phyloP scores from a whole-genome alignment of 2,113 vertebrate genomes.

The Colaptes auratus region DNA sequence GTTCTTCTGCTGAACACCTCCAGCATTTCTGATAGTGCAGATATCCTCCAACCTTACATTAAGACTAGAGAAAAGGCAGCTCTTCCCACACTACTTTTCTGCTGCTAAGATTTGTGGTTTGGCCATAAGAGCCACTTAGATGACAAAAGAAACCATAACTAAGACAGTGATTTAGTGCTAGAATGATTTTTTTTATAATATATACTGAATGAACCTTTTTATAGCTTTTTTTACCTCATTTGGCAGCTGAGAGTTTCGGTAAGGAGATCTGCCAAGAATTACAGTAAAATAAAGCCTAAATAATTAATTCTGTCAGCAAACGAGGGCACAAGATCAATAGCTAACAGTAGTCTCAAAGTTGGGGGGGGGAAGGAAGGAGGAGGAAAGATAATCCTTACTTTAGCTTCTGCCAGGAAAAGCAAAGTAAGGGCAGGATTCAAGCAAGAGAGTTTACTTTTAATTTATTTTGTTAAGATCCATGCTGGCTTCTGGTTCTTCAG shows the following conservation, averaged over 20 bases:
- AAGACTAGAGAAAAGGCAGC: neutral
- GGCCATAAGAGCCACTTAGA: slow-evolving; percentile 54
- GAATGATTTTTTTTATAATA: slow-evolving; percentile 38
- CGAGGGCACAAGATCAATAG: slow-evolving; percentile 29
- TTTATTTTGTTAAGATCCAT: neutral
- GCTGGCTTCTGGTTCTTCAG: neutral
- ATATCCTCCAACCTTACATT: neutral
- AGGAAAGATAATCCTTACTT: slow-evolving; percentile 16
- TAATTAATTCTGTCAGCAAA: slow-evolving; percentile 12
- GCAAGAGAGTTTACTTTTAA: neutral
- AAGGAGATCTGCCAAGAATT: slow-evolving; percentile 56
- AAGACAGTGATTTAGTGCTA: slow-evolving; percentile 56
- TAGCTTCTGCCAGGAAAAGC: neutral
- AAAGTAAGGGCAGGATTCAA: neutral
- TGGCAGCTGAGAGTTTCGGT: slow-evolving; percentile 63
- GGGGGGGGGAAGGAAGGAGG: neutral
- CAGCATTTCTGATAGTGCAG: neutral
- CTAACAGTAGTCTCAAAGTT: slow-evolving; percentile 8
- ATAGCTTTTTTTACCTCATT: slow-evolving; percentile 55
- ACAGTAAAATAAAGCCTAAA: slow-evolving; percentile 52
- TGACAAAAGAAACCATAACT: slow-evolving; percentile 53
- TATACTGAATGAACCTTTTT: slow-evolving; percentile 59
- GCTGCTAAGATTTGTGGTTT: slow-evolving; percentile 52
- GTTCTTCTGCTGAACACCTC: neutral
- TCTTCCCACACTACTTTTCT: neutral